These are phyloP conservation scores for Proteles cristata DNA, from an alignment of 2,113 vertebrate species.

Conservation along the genomic window DNA sequence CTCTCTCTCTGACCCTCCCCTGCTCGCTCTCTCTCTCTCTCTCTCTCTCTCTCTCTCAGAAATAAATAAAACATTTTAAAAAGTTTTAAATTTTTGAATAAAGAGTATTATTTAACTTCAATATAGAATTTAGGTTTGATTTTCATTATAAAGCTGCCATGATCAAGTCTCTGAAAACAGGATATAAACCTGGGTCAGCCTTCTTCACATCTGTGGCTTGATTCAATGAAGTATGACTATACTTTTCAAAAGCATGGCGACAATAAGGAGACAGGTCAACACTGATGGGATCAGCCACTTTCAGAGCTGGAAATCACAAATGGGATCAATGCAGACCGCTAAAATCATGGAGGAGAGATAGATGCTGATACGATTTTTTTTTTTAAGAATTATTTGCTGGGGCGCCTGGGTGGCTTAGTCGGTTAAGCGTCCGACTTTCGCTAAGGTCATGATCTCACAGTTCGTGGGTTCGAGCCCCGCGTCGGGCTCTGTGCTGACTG, in stretches of 20 bases:
- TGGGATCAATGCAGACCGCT: neutral
- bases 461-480: no score
- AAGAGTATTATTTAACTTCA: constrained; percentile 53
- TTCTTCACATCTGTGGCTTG: neutral
- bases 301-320: neutral
- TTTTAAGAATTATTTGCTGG: no score
- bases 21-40: no score
- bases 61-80: neutral
- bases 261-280: neutral
- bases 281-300: neutral
- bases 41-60: no score
- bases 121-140: constrained; percentile 40
- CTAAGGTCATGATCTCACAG: no score
- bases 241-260: neutral
- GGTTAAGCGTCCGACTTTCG: no score
- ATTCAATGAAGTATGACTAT: constrained; percentile 28
- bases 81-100: constrained; percentile 58
- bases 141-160: neutral
- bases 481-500: no score
- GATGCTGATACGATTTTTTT: neutral
- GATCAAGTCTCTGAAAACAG: neutral
- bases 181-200: neutral
- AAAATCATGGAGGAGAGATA: neutral
- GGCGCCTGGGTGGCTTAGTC: no score
- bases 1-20: no score